These are phyloP conservation scores for Strix occidentalis DNA, from an alignment of 2,797 vertebrate genomes.

Conservation along the genomic window DNA sequence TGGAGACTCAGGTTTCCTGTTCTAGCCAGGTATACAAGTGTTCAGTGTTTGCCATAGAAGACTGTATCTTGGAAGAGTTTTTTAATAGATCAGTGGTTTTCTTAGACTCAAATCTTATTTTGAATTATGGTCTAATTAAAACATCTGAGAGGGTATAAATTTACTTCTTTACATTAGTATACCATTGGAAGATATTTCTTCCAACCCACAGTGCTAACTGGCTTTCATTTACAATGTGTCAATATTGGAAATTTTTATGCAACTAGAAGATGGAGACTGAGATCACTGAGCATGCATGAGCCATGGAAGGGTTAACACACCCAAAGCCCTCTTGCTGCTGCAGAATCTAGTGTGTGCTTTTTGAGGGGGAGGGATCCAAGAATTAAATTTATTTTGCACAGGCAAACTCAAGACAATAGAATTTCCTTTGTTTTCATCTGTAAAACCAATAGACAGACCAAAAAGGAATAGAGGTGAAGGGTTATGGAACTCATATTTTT, in stretches of 20 bases:
- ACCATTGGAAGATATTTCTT: neutral
- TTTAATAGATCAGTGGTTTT: neutral
- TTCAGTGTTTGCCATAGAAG: neutral
- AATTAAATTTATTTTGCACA: constrained; percentile 42
- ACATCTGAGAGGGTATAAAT: neutral
- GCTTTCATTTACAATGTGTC: neutral
- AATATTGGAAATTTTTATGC: neutral
- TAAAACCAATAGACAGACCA: constrained; percentile 28
- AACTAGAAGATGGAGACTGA: neutral
- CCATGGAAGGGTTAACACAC: constrained; percentile 21
- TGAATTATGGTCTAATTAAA: neutral
- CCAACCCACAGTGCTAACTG: neutral
- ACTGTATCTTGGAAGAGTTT: neutral
- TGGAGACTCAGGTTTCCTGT: neutral
- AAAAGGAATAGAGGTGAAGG: constrained; percentile 51
- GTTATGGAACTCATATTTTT: constrained; percentile 48
- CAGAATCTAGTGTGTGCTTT: neutral
- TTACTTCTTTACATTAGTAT: neutral
- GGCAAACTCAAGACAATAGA: constrained; percentile 51
- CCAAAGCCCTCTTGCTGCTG: neutral
- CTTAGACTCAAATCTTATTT: neutral
- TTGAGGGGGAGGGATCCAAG: neutral
- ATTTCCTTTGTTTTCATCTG: constrained; percentile 55
- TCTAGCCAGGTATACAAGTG: neutral
- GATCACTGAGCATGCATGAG: neutral